Conservation (phyloP, 37 sponge, comb jelly and placozoan genomes). For the Hexactinellida sp. region DNA sequence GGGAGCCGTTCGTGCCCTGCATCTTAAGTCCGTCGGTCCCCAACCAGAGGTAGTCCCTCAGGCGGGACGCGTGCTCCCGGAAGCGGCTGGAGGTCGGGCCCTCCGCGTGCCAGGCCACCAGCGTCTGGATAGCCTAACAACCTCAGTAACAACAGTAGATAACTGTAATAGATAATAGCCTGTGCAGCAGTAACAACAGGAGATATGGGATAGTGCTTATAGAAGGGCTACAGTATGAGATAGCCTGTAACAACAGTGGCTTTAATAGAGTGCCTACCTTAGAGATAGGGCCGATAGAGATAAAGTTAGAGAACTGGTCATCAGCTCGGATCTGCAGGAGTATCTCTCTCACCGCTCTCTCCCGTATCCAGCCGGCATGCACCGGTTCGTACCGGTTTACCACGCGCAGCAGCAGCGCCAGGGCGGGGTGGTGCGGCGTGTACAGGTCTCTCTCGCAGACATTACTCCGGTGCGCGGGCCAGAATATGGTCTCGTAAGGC, state of each 20-base stretch:
- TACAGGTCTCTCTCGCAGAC: conserved; percentile 54
- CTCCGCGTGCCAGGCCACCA: conserved; percentile 63
- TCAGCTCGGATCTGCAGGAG: conserved; percentile 64
- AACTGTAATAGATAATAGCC: not conserved
- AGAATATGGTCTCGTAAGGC: conserved; percentile 52
- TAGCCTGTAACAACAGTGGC: too few relatives aligned
- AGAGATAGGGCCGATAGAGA: conserved; percentile 76
- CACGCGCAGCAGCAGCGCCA: conserved; percentile 32
- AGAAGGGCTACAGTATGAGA: too few relatives aligned
- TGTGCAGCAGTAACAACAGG: not conserved
- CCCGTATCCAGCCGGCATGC: conserved; percentile 27
- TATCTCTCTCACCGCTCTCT: conserved; percentile 47
- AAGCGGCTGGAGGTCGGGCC: conserved; percentile 57
- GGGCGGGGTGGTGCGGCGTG: conserved; percentile 55
- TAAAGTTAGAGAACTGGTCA: conserved; percentile 60
- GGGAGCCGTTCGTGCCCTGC: conserved; percentile 91
- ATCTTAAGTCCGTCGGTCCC: conserved; percentile 80
- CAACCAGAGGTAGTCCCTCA: conserved; percentile 76
- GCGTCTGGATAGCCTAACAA: conserved; percentile 76
- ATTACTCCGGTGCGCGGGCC: conserved; percentile 65
- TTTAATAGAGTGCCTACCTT: not conserved
- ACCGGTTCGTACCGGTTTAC: conserved; percentile 47
- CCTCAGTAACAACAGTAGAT: conserved; percentile 20
- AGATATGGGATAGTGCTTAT: too few relatives aligned
- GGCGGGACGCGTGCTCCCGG: conserved; percentile 49